phyloP scores from a whole-genome alignment of 2,797 vertebrate genomes.

The Cyprinella venusta region DNA sequence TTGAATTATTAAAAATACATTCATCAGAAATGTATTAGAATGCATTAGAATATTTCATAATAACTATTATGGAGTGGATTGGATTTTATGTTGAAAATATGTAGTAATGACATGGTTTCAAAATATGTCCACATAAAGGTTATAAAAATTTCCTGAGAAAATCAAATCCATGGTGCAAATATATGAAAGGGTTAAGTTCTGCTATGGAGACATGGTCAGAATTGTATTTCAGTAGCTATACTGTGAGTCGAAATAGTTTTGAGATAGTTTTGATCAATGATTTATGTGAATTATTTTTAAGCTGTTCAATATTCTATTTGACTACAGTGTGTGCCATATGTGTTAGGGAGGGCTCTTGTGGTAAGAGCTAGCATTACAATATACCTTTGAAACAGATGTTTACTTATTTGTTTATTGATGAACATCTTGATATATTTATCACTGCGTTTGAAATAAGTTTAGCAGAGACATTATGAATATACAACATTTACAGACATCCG shows the following conservation, averaged over 20 bases:
- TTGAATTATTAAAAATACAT: neutral
- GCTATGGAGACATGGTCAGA: neutral
- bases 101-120: neutral
- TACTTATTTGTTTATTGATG: slow-evolving; percentile 15
- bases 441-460: neutral
- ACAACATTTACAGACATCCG: neutral
- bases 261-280: neutral
- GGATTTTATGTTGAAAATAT: neutral
- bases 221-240: neutral
- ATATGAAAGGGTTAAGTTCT: neutral
- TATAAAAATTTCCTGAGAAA: neutral
- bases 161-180: neutral
- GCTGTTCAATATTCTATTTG: neutral
- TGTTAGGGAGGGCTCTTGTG: slow-evolving; percentile 12
- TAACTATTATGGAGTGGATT: neutral
- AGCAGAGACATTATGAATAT: neutral
- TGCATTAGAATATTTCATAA: neutral
- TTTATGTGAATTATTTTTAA: neutral
- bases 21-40: neutral
- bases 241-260: neutral
- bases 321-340: neutral
- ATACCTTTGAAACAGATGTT: slow-evolving; percentile 2
- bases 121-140: neutral
- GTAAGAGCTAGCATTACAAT: slow-evolving; percentile 13
- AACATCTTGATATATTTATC: neutral